Base-by-base conservation (phyloP, 1,140 invertebrate genomes). In the Drosophila baimaii region DNA sequence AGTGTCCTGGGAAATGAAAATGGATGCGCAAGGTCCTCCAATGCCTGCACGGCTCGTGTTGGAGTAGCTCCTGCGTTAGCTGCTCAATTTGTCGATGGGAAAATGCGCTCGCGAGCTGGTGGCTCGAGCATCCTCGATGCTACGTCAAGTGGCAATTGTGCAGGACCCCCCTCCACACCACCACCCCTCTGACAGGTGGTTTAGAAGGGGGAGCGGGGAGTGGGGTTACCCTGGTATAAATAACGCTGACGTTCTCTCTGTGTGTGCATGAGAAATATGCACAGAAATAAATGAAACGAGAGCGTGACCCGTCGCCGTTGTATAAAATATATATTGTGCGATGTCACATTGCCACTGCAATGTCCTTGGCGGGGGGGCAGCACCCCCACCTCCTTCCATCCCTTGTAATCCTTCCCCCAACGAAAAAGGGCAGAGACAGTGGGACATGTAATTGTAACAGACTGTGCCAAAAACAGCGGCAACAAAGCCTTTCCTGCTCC, bases 351-450 rank as follows among this genome's bases (percentile, higher is more conserved):
- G 64, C 39, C 61, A 51, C 35, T 85, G 81, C 78, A 75, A 71
- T 86, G 82, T 85, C 81, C 81, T 85, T 85, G 51, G 19, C 51
- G 51, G 51, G 51, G 49, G 51, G 80, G 46, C 62, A 25, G 68
- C 29, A 29, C 44, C 29, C 19, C 13, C 0, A 12, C 25, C 23
- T 15, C 54, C 25, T 39, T 17, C 13, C n/a, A n/a, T 23, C 51
- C 17, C 61, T 5, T 3, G 19, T 9, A 27, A 23, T 0, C 15
- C 27, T 8, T 12, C 23, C 19, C 17, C 19, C 21, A 9, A 12
- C 39, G n/a, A 29, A 17, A 41, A 25, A 15, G 49, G n/a, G n/a
- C n/a, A n/a, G 51, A 59, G 54, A 37, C 59, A 56, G 9, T 37
- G 70, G 46, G 21, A 55, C 57, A 49, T 66, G 66, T 58, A 75